Conservation (phyloP, 2,113 vertebrate genomes). For the Calonectris borealis region DNA sequence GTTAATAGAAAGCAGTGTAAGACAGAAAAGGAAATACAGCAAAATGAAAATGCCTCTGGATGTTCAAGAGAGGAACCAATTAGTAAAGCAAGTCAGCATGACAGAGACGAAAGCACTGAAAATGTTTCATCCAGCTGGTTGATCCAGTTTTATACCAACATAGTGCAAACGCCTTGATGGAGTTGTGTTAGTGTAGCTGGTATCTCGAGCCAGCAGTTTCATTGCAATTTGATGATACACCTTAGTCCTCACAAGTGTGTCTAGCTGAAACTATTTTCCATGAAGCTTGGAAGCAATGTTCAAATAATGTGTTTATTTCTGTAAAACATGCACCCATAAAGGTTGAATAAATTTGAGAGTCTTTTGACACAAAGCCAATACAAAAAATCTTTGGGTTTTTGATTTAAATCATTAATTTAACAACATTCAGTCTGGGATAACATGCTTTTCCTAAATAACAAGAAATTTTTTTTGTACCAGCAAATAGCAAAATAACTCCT, state of each 20-base stretch:
- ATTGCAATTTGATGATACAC: not conserved
- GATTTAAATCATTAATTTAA: not conserved
- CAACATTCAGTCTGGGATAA: not conserved
- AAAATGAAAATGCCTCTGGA: not conserved
- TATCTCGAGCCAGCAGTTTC: not conserved
- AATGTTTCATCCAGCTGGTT: not conserved
- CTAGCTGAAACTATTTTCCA: not conserved
- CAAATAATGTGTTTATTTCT: not conserved
- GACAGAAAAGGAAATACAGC: not conserved
- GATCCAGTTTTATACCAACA: not conserved
- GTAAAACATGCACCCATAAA: not conserved
- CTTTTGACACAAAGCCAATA: not conserved
- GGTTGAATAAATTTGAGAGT: not conserved
- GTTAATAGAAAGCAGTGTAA: not conserved
- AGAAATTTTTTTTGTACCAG: not conserved
- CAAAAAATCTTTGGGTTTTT: not conserved
- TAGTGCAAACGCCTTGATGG: fast-evolving
- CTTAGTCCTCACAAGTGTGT: not conserved
- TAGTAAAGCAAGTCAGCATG: not conserved
- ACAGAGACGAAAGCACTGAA: not conserved
- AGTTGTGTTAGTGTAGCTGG: not conserved
- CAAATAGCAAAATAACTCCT: not conserved
- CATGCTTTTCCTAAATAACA: not conserved
- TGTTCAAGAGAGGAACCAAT: not conserved
- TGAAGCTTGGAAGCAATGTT: not conserved